phyloP scores from a whole-genome alignment of 2,113 vertebrate genomes.

The Phrynosoma platyrhinos region DNA sequence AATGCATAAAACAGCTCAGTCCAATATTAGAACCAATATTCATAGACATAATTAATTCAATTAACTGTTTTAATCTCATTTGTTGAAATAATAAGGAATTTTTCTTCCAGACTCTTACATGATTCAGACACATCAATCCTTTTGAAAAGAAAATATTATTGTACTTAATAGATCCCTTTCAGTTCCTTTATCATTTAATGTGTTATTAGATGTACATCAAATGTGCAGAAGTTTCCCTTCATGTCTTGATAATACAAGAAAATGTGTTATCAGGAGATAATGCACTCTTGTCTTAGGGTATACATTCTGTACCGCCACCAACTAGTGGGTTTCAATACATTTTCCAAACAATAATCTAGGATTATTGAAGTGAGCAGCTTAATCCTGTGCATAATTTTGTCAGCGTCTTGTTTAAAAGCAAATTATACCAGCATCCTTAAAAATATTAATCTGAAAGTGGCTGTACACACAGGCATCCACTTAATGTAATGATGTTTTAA shows the following conservation, averaged over 20 bases:
- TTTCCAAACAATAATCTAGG: conserved; percentile 15
- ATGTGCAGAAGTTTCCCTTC: not conserved
- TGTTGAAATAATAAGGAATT: conserved; percentile 46
- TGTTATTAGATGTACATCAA: conserved; percentile 49
- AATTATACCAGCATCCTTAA: not conserved
- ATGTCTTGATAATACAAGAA: conserved; percentile 8
- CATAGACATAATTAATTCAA: conserved; percentile 41
- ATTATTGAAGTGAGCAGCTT: not conserved
- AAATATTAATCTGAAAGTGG: conserved; percentile 4
- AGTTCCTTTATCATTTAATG: conserved; percentile 24
- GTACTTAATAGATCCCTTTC: conserved; percentile 17
- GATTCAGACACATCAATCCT: conserved; percentile 34
- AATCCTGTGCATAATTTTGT: conserved; percentile 1
- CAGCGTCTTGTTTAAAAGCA: not conserved
- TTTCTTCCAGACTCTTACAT: conserved; percentile 36
- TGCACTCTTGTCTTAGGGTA: not conserved
- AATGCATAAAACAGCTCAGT: conserved; percentile 31
- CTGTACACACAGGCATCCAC: not conserved
- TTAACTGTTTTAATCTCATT: conserved; percentile 47
- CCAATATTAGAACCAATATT: conserved; percentile 44
- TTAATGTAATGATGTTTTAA: not conserved
- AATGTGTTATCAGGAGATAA: not conserved
- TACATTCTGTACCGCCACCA: not conserved
- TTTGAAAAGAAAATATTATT: conserved; percentile 36
- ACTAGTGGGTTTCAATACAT: not conserved